These are phyloP conservation scores for Dromas ardeola DNA, from an alignment of 2,113 vertebrate species.

Conservation along the genomic window DNA sequence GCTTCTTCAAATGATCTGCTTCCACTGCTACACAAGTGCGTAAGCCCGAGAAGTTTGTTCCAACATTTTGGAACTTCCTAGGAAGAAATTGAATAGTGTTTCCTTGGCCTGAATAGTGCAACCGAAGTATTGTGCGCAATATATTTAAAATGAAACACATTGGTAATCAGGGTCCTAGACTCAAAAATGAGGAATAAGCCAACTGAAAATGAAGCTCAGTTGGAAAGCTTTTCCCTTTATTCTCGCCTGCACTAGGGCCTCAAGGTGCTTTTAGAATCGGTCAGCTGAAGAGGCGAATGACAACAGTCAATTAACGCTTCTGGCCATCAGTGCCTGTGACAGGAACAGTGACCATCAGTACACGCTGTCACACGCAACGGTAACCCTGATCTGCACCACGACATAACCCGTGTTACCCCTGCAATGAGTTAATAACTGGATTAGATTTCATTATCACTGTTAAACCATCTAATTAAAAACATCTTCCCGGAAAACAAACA, in stretches of 20 bases:
- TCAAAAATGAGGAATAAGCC: neutral
- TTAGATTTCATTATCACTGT: neutral
- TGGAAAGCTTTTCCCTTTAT: neutral
- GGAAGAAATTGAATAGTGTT: neutral
- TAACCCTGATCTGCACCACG: neutral
- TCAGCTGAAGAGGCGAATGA: neutral
- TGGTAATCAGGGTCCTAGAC: neutral
- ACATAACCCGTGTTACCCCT: neutral
- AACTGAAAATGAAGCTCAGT: neutral
- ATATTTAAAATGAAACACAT: neutral
- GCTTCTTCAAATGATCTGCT: neutral
- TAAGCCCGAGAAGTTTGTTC: neutral
- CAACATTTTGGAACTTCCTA: neutral
- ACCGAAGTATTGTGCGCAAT: neutral
- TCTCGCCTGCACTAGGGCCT: neutral
- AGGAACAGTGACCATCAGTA: neutral
- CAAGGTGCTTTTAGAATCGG: neutral
- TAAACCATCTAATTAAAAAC: conserved; percentile 13
- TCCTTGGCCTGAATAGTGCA: neutral
- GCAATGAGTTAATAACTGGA: neutral
- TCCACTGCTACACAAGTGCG: neutral
- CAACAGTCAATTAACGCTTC: neutral
- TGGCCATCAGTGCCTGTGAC: neutral
- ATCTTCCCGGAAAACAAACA: neutral
- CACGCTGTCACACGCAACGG: neutral